Conservation (phyloP, 2,888 invertebrate species). For the Euphydryas editha region DNA sequence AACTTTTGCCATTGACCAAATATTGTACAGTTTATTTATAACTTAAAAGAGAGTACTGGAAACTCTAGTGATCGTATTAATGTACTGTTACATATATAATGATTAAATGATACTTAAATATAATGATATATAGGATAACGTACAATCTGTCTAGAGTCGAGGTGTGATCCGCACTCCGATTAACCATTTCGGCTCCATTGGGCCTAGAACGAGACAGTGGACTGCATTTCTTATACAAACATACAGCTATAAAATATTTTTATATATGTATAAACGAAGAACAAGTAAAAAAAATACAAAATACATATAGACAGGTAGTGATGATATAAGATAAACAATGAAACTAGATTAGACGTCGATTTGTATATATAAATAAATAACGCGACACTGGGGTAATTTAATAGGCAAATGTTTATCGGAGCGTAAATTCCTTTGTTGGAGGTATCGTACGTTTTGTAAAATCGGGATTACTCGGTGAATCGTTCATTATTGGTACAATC, state of each 20-base stretch:
- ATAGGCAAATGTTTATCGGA: slow-evolving; percentile 12
- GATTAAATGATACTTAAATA: slow-evolving; percentile 39
- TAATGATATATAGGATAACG: slow-evolving; percentile 59
- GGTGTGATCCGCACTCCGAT: slow-evolving; percentile 80
- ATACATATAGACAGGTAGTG: not conserved
- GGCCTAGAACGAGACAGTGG: slow-evolving; percentile 78
- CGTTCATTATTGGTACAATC: not conserved
- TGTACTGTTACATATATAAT: slow-evolving; percentile 39
- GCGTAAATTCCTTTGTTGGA: slow-evolving; percentile 8
- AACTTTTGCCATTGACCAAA: not conserved
- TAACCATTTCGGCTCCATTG: slow-evolving; percentile 80
- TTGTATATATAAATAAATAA: not conserved
- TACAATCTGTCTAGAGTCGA: slow-evolving; percentile 82
- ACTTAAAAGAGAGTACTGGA: slow-evolving; percentile 34
- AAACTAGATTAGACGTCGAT: not conserved
- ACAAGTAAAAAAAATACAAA: slow-evolving; percentile 10
- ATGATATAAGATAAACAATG: not conserved
- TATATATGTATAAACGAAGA: slow-evolving; percentile 7
- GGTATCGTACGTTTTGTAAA: not conserved
- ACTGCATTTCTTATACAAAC: slow-evolving; percentile 55
- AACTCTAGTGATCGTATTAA: slow-evolving; percentile 41
- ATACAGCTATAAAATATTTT: slow-evolving; percentile 23
- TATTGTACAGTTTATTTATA: slow-evolving; percentile 1
- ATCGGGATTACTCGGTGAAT: not conserved
- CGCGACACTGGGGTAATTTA: not conserved